Evolutionary conservation across 2,113 vertebrate species (phyloP).

Genomic region (Piprites chloris): DNA sequence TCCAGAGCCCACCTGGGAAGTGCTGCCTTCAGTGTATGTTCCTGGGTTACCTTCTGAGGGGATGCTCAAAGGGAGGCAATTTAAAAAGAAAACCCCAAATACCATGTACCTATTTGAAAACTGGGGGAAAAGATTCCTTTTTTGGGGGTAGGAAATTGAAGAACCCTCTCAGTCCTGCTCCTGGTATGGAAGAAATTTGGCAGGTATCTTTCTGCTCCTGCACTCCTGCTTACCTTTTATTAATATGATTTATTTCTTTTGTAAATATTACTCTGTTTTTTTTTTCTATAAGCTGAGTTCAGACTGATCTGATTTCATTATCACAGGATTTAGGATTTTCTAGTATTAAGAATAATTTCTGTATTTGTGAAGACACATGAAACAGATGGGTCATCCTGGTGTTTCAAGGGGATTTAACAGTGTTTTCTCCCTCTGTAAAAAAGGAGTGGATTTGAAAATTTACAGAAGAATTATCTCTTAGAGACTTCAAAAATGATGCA

Average conservation of each 20-base stretch:
- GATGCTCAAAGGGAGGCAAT: not conserved
- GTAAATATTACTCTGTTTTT: not conserved
- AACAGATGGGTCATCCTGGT: not conserved
- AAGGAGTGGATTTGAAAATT: not conserved
- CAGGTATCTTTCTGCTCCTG: not conserved
- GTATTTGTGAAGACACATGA: not conserved
- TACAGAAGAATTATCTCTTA: accelerated
- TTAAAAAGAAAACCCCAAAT: not conserved
- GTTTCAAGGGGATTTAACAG: not conserved
- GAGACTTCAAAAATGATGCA: not conserved
- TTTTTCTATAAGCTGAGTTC: not conserved
- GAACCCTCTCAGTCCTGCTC: not conserved
- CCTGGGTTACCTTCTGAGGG: not conserved
- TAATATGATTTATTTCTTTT: not conserved
- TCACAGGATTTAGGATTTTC: not conserved
- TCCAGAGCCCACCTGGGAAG: not conserved
- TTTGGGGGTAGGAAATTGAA: not conserved
- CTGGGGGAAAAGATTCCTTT: accelerated
- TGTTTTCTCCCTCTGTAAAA: not conserved
- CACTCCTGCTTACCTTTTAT: not conserved
- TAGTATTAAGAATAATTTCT: not conserved
- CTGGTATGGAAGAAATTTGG: not conserved
- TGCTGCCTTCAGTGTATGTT: not conserved
- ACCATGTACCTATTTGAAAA: not conserved
- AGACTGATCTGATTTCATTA: not conserved